Percentiles rank a stretch among this genome's conserved stretches.
These are phyloP conservation scores for Papilio machaon DNA, from an alignment of 1,140 invertebrate genomes.

Conservation along the genomic window DNA sequence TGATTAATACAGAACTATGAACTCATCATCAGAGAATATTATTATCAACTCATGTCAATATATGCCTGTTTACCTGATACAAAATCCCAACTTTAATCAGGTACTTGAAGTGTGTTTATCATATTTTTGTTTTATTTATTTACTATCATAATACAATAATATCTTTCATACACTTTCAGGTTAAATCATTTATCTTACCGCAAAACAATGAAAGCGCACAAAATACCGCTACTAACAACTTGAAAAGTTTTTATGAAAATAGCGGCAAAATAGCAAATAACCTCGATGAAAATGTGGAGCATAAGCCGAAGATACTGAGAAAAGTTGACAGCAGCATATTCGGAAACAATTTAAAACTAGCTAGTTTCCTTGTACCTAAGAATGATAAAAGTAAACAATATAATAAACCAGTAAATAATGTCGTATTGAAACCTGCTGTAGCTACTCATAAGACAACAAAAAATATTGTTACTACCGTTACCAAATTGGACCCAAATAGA, in stretches of 20 bases:
- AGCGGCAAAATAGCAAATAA: slow-evolving; percentile 75
- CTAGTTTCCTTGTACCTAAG: slow-evolving; percentile 71
- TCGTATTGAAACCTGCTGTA: slow-evolving; percentile 62
- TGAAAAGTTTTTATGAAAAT: slow-evolving; percentile 77
- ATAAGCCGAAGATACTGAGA: slow-evolving; percentile 59
- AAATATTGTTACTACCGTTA: slow-evolving; percentile 48
- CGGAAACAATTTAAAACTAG: slow-evolving; percentile 73
- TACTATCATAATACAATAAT: slow-evolving; percentile 25
- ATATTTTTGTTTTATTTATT: slow-evolving; percentile 33
- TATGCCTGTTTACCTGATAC: slow-evolving; percentile 72
- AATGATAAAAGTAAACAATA: slow-evolving; percentile 57
- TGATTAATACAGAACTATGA: slow-evolving; percentile 54
- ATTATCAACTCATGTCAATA: slow-evolving; percentile 71
- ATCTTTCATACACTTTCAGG: slow-evolving; percentile 57
- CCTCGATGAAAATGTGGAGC: slow-evolving; percentile 50
- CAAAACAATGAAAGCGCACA: slow-evolving; percentile 52
- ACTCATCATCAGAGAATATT: slow-evolving; percentile 59
- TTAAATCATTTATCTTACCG: slow-evolving; percentile 63
- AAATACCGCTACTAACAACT: slow-evolving; percentile 67
- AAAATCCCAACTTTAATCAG: slow-evolving; percentile 67
- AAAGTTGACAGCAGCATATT: slow-evolving; percentile 56
- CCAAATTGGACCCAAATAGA: slow-evolving; percentile 67
- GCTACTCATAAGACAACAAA: slow-evolving; percentile 38
- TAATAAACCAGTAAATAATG: slow-evolving; percentile 54
- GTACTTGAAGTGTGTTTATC: slow-evolving; percentile 56